phyloP scores from a whole-genome alignment of 2,113 vertebrate genomes.

The Theristicus caerulescens region DNA sequence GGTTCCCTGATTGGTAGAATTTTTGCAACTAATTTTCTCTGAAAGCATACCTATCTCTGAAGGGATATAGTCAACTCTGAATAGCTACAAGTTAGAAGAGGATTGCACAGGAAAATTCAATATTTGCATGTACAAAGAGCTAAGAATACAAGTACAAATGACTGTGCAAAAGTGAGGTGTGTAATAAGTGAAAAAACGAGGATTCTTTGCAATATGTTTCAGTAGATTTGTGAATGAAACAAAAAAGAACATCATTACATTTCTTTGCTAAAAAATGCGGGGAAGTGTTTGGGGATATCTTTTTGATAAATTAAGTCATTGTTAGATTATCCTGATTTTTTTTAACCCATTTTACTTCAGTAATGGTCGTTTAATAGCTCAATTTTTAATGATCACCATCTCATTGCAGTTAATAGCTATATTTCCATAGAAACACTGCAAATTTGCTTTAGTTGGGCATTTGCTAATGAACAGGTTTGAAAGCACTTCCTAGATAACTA shows the following conservation, averaged over 20 bases:
- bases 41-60: neutral
- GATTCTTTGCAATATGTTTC: neutral
- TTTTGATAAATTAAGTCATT: conserved; percentile 19
- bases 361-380: conserved; percentile 28
- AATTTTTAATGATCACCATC: conserved; percentile 36
- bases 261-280: neutral
- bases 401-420: conserved; percentile 31
- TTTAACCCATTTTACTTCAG: neutral
- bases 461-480: conserved; percentile 47
- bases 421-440: conserved; percentile 57
- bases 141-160: neutral
- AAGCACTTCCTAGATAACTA: conserved; percentile 43
- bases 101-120: neutral
- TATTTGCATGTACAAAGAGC: neutral
- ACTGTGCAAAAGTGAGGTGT: neutral
- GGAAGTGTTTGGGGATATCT: neutral
- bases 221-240: neutral
- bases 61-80: neutral
- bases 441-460: conserved; percentile 39
- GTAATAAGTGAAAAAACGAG: neutral
- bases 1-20: neutral
- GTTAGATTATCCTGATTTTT: conserved; percentile 3
- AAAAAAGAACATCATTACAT: neutral
- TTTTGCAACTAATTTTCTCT: neutral
- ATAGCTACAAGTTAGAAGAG: neutral